Evolutionary conservation across 2,797 vertebrate species (phyloP), one percentile per base, ranked within the genome.

Genomic region (Natrix natrix): DNA sequence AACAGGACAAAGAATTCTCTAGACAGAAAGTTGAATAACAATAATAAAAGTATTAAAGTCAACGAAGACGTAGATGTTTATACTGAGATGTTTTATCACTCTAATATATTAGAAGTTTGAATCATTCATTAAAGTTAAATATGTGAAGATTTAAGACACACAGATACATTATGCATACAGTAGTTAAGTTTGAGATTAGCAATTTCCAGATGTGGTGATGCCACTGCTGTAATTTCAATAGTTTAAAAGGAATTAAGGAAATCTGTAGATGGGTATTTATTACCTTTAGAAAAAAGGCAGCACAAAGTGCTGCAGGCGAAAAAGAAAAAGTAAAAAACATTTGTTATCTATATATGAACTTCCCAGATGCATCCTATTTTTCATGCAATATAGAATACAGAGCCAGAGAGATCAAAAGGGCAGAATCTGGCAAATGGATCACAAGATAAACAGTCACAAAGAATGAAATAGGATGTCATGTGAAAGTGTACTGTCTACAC

Each of bases 391-490:
- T 48, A 83, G 37, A 83, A 83, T 43, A 48, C 74, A 83, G 8
- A 43, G 37, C 74, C 37, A 83, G 74, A 48, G 16, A 83, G 74
- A 83, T 92, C 16, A 92, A 91, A 91, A 57, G 3, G 2, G 10
- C 10, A 78, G 92, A 94, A 93, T 32, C 59, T 89, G 86, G 74
- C 52, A 92, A 92, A 28, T 61, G 0, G 88, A 91, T 95, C 94
- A 95, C 94, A 95, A 93, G 95, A 92, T 92, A 26, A 52, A 61
- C 87, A 59, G 94, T 91, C 95, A 93, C 5, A 93, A 88, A 11
- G 10, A 94, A 32, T 86, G 87, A 92, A 14, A 69, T 57, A 63
- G 48, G 86, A 56, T 90, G 69, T 86, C 91, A 91, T 56, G 60
- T 91, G 87, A 94, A 86, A 92, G 55, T 91, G 92, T 93, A 90